These are phyloP conservation scores for Erebia epiphron DNA, from an alignment of 2,888 invertebrate genomes.

Conservation along the genomic window DNA sequence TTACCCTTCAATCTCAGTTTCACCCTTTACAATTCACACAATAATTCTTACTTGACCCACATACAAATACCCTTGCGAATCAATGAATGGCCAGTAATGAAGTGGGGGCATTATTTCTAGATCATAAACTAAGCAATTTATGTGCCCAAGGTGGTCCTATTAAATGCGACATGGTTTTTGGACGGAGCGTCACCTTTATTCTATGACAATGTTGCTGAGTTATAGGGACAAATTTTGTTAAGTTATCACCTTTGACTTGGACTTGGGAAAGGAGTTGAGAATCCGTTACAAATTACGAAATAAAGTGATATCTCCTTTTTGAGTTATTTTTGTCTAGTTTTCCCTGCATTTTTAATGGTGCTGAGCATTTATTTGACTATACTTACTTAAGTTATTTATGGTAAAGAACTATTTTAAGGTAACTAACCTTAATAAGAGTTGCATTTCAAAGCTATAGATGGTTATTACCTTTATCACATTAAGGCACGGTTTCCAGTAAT, in stretches of 20 bases:
- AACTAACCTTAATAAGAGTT: no score
- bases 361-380: no score
- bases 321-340: no score
- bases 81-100: slow-evolving; percentile 80
- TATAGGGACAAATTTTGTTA: slow-evolving; percentile 68
- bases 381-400: no score
- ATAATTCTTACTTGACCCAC: slow-evolving; percentile 79
- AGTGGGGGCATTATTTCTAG: slow-evolving; percentile 76
- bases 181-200: slow-evolving; percentile 58
- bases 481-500: no score
- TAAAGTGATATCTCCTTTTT: no score
- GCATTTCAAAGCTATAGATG: no score
- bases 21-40: slow-evolving; percentile 62
- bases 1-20: slow-evolving; percentile 45
- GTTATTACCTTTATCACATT: no score
- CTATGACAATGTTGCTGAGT: slow-evolving; percentile 70
- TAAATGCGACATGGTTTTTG: slow-evolving; percentile 76
- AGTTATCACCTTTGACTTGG: slow-evolving; percentile 46
- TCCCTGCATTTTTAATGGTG: no score
- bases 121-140: slow-evolving; percentile 79
- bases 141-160: slow-evolving; percentile 68
- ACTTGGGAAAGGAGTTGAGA: slow-evolving; percentile 52
- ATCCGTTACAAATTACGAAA: slow-evolving; percentile 14
- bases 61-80: slow-evolving; percentile 65
- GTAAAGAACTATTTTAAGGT: no score